Percentiles rank a stretch among this genome's conserved stretches.
Evolutionary conservation across 2,888 invertebrate species (phyloP).

Genomic region (Idaea straminata): DNA sequence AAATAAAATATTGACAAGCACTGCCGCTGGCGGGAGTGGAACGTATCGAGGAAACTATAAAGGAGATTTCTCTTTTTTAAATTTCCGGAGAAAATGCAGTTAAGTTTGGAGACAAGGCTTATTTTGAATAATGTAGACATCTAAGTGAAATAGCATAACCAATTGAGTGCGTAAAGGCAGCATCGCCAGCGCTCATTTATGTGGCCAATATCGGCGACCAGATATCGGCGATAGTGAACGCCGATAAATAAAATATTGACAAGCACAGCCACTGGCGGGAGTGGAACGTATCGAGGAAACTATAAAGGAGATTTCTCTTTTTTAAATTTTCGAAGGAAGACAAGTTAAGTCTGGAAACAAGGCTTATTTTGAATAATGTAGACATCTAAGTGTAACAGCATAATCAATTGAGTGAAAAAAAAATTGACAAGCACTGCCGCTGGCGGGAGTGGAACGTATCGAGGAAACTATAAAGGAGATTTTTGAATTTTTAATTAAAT

Average conservation of each 20-base stretch:
- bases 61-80: not conserved
- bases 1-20: conserved; percentile 74
- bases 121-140: no score
- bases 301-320: conserved; percentile 3
- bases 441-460: conserved; percentile 24
- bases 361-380: no score
- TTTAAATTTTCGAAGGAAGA: no score
- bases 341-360: no score
- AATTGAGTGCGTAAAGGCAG: conserved; percentile 32
- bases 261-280: conserved; percentile 42
- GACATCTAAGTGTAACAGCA: no score
- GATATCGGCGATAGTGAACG: conserved; percentile 63
- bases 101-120: no score
- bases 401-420: conserved; percentile 60
- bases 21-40: conserved; percentile 33
- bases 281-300: conserved; percentile 13
- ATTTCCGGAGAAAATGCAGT: no score
- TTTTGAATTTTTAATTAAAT: no score
- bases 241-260: conserved; percentile 76
- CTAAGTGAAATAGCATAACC: conserved; percentile 46
- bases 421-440: conserved; percentile 62
- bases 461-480: conserved; percentile 8
- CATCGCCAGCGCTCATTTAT: conserved; percentile 63
- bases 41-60: conserved; percentile 14
- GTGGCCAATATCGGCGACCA: conserved; percentile 52